Conservation (phyloP, 2,113 vertebrate species). For the Scopus umbretta region DNA sequence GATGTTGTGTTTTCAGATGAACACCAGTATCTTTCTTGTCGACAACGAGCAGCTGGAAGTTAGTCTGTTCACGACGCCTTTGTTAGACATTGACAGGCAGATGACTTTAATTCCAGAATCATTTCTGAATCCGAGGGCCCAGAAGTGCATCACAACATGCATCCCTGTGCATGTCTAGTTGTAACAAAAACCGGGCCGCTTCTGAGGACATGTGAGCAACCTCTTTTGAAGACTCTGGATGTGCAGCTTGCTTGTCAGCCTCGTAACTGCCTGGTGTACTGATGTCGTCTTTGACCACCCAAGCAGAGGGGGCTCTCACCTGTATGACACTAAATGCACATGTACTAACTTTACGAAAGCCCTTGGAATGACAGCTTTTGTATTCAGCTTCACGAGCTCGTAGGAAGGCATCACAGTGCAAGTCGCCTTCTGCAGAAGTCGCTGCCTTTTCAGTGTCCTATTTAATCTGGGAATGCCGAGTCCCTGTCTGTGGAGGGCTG, state of each 20-base stretch:
- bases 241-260: background rate
- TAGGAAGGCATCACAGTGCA: background rate
- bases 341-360: background rate
- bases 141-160: rapidly evolving
- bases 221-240: background rate
- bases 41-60: background rate
- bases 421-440: too few relatives aligned
- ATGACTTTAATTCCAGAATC: background rate
- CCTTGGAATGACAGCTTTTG: too few relatives aligned
- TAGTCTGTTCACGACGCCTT: too few relatives aligned
- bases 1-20: too few relatives aligned
- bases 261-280: background rate
- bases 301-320: background rate
- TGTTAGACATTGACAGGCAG: background rate
- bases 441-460: too few relatives aligned
- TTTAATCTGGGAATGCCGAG: background rate
- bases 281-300: background rate
- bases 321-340: background rate
- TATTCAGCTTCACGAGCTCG: too few relatives aligned
- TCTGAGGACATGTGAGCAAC: background rate
- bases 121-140: background rate
- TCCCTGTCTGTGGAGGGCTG: background rate
- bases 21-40: too few relatives aligned
- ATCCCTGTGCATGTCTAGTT: background rate
- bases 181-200: background rate